Evolutionary conservation across 2,888 invertebrate species (phyloP).

Genomic region (Phengaris arion): DNA sequence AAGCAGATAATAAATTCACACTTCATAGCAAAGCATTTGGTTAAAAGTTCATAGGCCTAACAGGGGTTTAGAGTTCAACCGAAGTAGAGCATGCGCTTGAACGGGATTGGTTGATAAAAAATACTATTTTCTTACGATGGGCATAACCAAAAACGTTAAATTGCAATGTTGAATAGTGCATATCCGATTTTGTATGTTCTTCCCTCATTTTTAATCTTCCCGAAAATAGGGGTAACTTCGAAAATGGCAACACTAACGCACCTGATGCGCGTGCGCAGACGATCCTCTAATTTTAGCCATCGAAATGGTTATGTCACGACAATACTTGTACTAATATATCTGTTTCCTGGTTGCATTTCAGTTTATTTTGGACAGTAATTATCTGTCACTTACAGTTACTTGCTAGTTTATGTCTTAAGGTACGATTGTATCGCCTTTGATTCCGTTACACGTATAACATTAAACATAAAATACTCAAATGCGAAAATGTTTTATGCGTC

Average conservation of each 20-base stretch:
- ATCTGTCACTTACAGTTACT: constrained; percentile 26
- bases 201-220: constrained; percentile 34
- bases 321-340: constrained; percentile 33
- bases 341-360: constrained; percentile 40
- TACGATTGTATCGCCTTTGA: not conserved
- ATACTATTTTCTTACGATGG: no score
- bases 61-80: not conserved
- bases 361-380: constrained; percentile 30
- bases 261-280: constrained; percentile 68
- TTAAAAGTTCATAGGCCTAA: constrained; percentile 12
- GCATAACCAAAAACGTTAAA: no score
- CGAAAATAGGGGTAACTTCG: constrained; percentile 51
- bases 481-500: not conserved
- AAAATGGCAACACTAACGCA: constrained; percentile 59
- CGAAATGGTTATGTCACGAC: constrained; percentile 62
- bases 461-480: not conserved
- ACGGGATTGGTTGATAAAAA: no score
- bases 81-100: not conserved
- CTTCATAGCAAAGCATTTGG: constrained; percentile 3
- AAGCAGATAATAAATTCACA: constrained; percentile 24
- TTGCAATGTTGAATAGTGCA: no score
- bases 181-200: no score
- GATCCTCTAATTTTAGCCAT: constrained; percentile 66
- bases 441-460: not conserved
- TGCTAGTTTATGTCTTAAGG: constrained; percentile 16